Percentiles rank a stretch among this genome's conserved stretches.
These are phyloP conservation scores for Glossosoma conforme DNA, from an alignment of 1,140 invertebrate genomes.

Conservation along the genomic window DNA sequence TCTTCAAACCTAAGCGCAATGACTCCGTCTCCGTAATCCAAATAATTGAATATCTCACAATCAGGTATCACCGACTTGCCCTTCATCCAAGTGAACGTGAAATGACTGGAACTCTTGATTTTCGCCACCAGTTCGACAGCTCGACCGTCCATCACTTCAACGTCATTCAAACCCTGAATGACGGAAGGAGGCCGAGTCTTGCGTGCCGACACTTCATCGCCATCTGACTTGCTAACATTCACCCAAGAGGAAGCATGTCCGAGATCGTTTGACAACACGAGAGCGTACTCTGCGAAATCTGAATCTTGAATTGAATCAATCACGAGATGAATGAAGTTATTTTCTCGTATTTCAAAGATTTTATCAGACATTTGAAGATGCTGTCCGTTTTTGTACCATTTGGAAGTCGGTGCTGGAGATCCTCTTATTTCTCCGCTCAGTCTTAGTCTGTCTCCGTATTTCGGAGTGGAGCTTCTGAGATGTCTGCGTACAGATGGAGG, in stretches of 20 bases:
- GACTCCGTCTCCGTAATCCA: slow-evolving; percentile 56
- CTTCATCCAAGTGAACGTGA: slow-evolving; percentile 66
- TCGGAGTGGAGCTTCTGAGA: slow-evolving; percentile 41
- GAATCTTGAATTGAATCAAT: slow-evolving; percentile 47
- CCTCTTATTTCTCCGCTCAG: slow-evolving; percentile 54
- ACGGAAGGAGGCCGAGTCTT: slow-evolving; percentile 39
- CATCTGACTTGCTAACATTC: slow-evolving; percentile 21
- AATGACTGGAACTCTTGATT: slow-evolving; percentile 53
- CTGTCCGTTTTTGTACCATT: slow-evolving; percentile 59
- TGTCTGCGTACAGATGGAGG: slow-evolving; percentile 38
- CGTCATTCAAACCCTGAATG: slow-evolving; percentile 26
- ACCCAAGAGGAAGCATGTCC: slow-evolving; percentile 40
- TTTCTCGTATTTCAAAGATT: slow-evolving; percentile 34
- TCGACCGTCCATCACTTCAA: slow-evolving; percentile 55
- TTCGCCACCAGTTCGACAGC: slow-evolving; percentile 53
- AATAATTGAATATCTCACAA: slow-evolving; percentile 58
- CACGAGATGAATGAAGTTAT: slow-evolving; percentile 39
- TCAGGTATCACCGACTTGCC: slow-evolving; percentile 64
- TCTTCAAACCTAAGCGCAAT: slow-evolving; percentile 61
- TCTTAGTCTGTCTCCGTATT: slow-evolving; percentile 52
- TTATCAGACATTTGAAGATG: slow-evolving; percentile 35
- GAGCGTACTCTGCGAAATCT: slow-evolving; percentile 65
- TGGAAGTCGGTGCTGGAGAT: slow-evolving; percentile 52
- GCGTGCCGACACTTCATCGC: slow-evolving; percentile 28
- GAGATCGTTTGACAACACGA: slow-evolving; percentile 63